Conservation (phyloP, 2,888 invertebrate genomes). For the Celastrina argiolus region DNA sequence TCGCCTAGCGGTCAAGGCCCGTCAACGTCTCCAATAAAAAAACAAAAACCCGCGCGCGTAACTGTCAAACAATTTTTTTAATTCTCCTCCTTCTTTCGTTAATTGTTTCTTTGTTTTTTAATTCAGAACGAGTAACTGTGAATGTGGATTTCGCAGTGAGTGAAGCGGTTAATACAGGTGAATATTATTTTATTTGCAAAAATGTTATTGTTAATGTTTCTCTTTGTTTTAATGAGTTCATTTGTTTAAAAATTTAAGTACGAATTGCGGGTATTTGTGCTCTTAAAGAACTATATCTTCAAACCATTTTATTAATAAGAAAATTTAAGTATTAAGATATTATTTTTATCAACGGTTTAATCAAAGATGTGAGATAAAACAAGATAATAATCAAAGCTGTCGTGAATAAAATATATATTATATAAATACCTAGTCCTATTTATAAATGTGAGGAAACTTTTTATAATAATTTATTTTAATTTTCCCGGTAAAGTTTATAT, state of each 20-base stretch:
- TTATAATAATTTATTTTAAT: slow-evolving; percentile 12
- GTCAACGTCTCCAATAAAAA: slow-evolving; percentile 47
- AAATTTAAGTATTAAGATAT: neutral
- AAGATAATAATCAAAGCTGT: neutral
- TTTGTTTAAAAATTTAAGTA: neutral
- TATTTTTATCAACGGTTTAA: neutral
- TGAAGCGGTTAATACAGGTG: slow-evolving; percentile 70
- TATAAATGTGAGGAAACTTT: neutral
- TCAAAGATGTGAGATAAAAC: neutral
- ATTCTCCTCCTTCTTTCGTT: slow-evolving; percentile 33
- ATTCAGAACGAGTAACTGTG: slow-evolving; percentile 66
- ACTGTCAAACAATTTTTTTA: slow-evolving; percentile 50
- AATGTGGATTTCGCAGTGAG: slow-evolving; percentile 65
- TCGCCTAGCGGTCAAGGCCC: slow-evolving; percentile 72
- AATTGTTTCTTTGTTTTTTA: slow-evolving; percentile 15
- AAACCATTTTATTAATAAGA: neutral
- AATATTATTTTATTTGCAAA: slow-evolving; percentile 41
- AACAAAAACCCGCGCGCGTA: slow-evolving; percentile 66
- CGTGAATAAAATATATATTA: neutral
- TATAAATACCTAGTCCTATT: neutral
- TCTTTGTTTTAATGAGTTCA: slow-evolving; percentile 19
- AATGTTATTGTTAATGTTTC: slow-evolving; percentile 21
- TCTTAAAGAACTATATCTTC: neutral
- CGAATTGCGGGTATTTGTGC: neutral
- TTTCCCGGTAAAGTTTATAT: slow-evolving; percentile 39